These are phyloP conservation scores for Rhodophaea formosa DNA, from an alignment of 2,888 invertebrate genomes.

Conservation along the genomic window DNA sequence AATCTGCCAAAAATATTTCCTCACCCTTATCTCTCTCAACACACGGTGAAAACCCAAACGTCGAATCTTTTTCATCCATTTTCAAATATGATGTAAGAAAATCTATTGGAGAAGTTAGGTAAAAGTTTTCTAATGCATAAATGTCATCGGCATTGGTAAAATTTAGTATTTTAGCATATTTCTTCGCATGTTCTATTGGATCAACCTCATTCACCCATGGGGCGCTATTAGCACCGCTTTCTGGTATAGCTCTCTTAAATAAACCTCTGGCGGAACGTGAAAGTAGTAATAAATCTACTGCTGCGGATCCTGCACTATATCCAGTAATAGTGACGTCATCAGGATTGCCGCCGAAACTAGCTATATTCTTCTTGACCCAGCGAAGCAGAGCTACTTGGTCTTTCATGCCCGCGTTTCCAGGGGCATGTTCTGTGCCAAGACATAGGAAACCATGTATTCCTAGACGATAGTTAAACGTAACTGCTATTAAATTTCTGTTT, in stretches of 20 bases:
- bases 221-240: constrained; percentile 45
- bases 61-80: constrained; percentile 29
- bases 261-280: constrained; percentile 43
- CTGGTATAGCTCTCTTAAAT: constrained; percentile 48
- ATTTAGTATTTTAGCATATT: constrained; percentile 35
- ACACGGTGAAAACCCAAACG: constrained; percentile 37
- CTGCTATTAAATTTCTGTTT: constrained; percentile 35
- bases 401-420: constrained; percentile 58
- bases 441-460: constrained; percentile 47
- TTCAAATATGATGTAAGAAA: constrained; percentile 32
- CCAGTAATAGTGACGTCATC: constrained; percentile 49
- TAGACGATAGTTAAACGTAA: constrained; percentile 48
- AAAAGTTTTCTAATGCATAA: constrained; percentile 48
- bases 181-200: constrained; percentile 43
- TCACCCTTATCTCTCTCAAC: constrained; percentile 37
- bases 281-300: constrained; percentile 46
- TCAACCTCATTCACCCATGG: constrained; percentile 40
- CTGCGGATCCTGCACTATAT: constrained; percentile 43
- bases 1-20: constrained; percentile 41
- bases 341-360: constrained; percentile 50
- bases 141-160: constrained; percentile 43
- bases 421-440: constrained; percentile 42
- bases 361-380: constrained; percentile 54
- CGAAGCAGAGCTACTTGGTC: constrained; percentile 48
- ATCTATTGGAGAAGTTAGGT: constrained; percentile 38